phyloP scores from a whole-genome alignment of 2,797 vertebrate species.

The Enteromius paludinosus region DNA sequence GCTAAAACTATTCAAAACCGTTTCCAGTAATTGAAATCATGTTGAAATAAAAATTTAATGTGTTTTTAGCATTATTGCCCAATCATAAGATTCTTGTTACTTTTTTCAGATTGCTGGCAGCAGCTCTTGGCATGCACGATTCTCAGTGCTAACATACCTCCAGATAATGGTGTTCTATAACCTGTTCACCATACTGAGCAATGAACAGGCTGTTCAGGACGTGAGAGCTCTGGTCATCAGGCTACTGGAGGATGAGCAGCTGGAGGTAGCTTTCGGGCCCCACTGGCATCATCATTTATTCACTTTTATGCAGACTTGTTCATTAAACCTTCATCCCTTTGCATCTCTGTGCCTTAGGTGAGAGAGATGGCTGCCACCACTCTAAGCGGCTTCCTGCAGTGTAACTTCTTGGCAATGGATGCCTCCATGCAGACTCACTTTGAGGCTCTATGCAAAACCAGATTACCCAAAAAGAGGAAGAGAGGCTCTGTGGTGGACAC shows the following conservation, averaged over 20 bases:
- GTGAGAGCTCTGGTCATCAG: slow-evolving; percentile 87
- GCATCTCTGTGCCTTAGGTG: slow-evolving; percentile 77
- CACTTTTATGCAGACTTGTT: neutral
- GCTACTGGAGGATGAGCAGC: slow-evolving; percentile 93
- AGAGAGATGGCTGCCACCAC: slow-evolving; percentile 98
- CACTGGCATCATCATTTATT: slow-evolving; percentile 4
- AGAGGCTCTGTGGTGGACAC: slow-evolving; percentile 83
- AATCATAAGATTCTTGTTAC: too few relatives aligned
- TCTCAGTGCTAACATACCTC: slow-evolving; percentile 93
- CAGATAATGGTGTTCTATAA: slow-evolving; percentile 99
- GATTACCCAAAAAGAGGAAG: slow-evolving; percentile 89
- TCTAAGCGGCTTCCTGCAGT: slow-evolving; percentile 94
- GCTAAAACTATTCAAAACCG: neutral
- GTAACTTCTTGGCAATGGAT: slow-evolving; percentile 93
- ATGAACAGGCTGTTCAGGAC: slow-evolving; percentile 83
- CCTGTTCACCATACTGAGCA: slow-evolving; percentile 92
- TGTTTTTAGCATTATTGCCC: neutral
- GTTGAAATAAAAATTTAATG: neutral
- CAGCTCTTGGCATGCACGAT: slow-evolving; percentile 95
- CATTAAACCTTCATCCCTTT: slow-evolving; percentile 24
- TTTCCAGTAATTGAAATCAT: neutral
- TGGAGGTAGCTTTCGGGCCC: slow-evolving; percentile 81
- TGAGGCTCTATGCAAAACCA: slow-evolving; percentile 95
- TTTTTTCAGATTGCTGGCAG: slow-evolving; percentile 84
- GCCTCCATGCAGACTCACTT: slow-evolving; percentile 92